Conservation (phyloP, 2,113 vertebrate species). For the Genyomyrus donnyi region DNA sequence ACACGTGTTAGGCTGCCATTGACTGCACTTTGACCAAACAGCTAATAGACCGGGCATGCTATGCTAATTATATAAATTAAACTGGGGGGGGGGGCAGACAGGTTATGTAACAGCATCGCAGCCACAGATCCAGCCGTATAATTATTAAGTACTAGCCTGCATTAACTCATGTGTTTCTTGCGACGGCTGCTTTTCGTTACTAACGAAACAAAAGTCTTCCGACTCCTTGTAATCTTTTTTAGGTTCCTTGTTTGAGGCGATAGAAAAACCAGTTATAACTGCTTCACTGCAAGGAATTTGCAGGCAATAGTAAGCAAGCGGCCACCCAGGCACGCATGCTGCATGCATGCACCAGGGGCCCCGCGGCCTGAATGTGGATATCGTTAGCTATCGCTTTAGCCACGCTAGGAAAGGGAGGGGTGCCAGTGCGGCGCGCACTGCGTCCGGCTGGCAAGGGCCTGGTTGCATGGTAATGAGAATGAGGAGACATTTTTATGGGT, state of each 20-base stretch:
- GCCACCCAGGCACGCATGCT: background rate
- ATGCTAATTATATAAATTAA: background rate
- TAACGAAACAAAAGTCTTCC: background rate
- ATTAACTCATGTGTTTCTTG: background rate
- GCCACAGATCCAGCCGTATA: background rate
- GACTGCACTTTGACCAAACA: background rate
- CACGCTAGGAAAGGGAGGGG: slow-evolving; percentile 36
- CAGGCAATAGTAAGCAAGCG: background rate
- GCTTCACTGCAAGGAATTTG: background rate
- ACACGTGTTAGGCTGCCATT: background rate
- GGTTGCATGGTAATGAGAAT: slow-evolving; percentile 42
- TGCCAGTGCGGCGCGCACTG: slow-evolving; percentile 40
- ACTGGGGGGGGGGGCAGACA: background rate
- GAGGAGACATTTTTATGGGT: slow-evolving; percentile 53
- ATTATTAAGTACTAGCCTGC: background rate
- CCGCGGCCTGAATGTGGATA: slow-evolving; percentile 52
- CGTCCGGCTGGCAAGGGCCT: slow-evolving; percentile 28
- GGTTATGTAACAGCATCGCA: background rate
- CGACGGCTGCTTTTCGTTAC: background rate
- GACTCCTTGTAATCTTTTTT: background rate
- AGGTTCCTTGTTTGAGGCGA: background rate
- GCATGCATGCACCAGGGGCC: background rate
- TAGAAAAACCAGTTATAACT: background rate
- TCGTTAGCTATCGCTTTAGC: slow-evolving; percentile 51
- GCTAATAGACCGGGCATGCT: background rate